These are phyloP conservation scores for Drosophila emarginata DNA, from an alignment of 2,888 invertebrate species.

Conservation along the genomic window DNA sequence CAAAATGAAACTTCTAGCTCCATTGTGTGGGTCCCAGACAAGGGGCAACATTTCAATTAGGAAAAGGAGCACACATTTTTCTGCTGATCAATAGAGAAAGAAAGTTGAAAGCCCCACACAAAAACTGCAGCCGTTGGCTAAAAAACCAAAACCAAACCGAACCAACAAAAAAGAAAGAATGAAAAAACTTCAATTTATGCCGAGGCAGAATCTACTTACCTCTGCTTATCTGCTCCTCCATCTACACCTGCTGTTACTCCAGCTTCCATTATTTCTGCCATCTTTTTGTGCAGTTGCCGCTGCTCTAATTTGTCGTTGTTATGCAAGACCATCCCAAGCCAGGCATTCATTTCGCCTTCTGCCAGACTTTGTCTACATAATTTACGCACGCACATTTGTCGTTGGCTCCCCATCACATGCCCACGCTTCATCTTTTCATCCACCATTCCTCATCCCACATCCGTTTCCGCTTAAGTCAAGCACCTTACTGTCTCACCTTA, in stretches of 20 bases:
- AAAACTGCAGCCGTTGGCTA: conserved; percentile 43
- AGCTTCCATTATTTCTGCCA: conserved; percentile 27
- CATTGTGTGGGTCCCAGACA: background rate
- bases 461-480: conserved; percentile 38
- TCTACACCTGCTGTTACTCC: conserved; percentile 26
- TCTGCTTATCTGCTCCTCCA: background rate
- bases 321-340: conserved; percentile 45
- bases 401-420: conserved; percentile 44
- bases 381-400: conserved; percentile 70
- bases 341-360: conserved; percentile 50
- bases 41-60: conserved; percentile 60
- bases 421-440: conserved; percentile 8
- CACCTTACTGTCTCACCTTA: conserved; percentile 27
- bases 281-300: conserved; percentile 8
- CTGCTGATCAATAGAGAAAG: conserved; percentile 58
- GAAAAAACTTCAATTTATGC: conserved; percentile 45
- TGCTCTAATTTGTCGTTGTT: conserved; percentile 63
- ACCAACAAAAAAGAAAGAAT: background rate
- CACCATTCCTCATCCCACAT: conserved; percentile 13
- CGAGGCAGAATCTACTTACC: conserved; percentile 9
- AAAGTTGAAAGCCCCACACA: conserved; percentile 40
- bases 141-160: conserved; percentile 35
- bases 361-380: conserved; percentile 51
- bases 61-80: conserved; percentile 37
- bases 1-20: conserved; percentile 8